phyloP scores from a whole-genome alignment of 1,140 invertebrate species.

The Magallana angulata region DNA sequence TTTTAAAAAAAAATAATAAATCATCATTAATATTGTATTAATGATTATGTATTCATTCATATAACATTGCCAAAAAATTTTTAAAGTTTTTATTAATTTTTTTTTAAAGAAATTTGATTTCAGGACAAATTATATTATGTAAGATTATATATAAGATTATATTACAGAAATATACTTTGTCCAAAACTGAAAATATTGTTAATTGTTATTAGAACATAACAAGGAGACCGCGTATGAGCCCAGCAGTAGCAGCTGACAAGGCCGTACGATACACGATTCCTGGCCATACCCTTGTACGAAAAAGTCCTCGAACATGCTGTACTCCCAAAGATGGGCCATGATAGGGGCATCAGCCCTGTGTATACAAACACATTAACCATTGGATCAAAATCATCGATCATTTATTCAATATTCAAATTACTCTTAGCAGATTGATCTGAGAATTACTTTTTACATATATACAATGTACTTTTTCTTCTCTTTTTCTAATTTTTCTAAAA shows the following conservation, averaged over 20 bases:
- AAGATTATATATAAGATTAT: not conserved
- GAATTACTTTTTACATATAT: too few relatives aligned
- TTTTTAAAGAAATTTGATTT: too few relatives aligned
- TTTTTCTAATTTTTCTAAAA: too few relatives aligned
- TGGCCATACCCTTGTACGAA: slow-evolving; percentile 26
- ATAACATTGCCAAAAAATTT: too few relatives aligned
- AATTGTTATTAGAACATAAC: slow-evolving; percentile 6
- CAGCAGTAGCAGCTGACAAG: slow-evolving; percentile 21
- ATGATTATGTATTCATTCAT: too few relatives aligned
- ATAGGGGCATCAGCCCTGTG: slow-evolving; percentile 96
- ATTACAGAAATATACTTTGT: slow-evolving; percentile 26
- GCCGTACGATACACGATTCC: slow-evolving; percentile 31
- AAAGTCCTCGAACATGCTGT: slow-evolving; percentile 82
- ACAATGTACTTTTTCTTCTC: too few relatives aligned
- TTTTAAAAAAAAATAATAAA: too few relatives aligned
- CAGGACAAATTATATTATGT: too few relatives aligned
- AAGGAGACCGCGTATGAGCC: not conserved
- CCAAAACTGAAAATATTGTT: slow-evolving; percentile 16
- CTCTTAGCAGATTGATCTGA: not conserved
- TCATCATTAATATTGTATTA: too few relatives aligned
- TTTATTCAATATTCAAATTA: not conserved
- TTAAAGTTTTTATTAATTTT: too few relatives aligned
- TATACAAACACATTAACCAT: slow-evolving; percentile 1
- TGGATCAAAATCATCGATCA: not conserved
- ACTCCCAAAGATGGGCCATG: slow-evolving; percentile 96